phyloP scores from a whole-genome alignment of 2,797 vertebrate species.

The Ibycter americanus region DNA sequence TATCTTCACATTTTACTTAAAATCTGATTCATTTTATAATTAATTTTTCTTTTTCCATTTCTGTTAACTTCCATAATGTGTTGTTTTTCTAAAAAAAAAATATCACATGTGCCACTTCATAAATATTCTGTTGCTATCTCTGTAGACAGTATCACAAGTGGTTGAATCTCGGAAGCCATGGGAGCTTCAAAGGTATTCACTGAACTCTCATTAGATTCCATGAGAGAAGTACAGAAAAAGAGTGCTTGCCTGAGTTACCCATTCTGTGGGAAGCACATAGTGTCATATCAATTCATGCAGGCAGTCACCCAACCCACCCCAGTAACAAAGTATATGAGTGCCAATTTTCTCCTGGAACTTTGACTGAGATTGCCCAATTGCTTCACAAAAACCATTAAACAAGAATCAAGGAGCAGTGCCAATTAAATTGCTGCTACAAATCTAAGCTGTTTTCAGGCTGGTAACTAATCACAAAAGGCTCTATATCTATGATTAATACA shows the following conservation, averaged over 20 bases:
- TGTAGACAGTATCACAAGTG: not conserved
- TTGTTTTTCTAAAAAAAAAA: not conserved
- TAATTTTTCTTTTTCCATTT: not conserved
- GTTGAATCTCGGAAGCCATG: not conserved
- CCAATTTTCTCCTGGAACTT: not conserved
- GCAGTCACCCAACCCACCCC: accelerated
- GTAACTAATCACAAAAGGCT: not conserved
- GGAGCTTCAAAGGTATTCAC: not conserved
- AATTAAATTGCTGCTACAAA: not conserved
- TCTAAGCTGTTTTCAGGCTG: not conserved
- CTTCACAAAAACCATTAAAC: not conserved
- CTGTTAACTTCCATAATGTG: not conserved
- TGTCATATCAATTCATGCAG: not conserved
- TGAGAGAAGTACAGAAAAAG: not conserved
- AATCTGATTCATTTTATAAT: not conserved
- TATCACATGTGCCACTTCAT: not conserved
- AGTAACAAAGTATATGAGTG: not conserved
- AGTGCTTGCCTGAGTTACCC: not conserved
- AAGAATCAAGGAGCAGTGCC: not conserved
- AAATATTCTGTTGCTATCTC: not conserved
- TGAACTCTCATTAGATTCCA: not conserved
- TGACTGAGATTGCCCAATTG: not conserved
- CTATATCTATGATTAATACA: not conserved
- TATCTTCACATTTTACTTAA: not conserved
- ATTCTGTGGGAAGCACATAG: not conserved